A percentile compares a stretch with the other conserved stretches of the same genome.
Conservation (phyloP, 2,797 vertebrate species). For the Vespertilio murinus region DNA sequence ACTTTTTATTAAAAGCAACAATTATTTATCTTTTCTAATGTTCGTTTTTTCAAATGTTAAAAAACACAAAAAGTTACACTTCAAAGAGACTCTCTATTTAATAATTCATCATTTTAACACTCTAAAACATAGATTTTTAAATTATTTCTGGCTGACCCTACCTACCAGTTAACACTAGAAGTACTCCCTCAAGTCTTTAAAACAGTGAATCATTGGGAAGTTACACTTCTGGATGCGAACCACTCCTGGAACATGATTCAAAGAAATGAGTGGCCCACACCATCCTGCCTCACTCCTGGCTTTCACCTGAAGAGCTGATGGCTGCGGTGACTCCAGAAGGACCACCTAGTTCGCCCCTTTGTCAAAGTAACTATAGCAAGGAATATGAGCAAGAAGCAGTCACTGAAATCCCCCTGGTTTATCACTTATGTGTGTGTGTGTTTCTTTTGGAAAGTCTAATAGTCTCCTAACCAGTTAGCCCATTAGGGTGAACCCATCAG, state of each 20-base stretch:
- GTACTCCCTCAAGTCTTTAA: neutral
- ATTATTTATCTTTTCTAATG: neutral
- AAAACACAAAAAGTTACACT: neutral
- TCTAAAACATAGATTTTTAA: neutral
- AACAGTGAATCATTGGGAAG: neutral
- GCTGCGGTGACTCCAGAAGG: neutral
- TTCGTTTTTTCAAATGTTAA: neutral
- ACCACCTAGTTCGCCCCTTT: neutral
- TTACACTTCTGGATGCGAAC: neutral
- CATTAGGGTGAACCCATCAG: neutral
- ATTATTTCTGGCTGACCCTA: neutral
- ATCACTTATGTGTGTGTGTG: neutral
- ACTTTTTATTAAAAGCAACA: neutral
- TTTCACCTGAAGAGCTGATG: neutral
- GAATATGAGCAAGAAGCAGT: neutral
- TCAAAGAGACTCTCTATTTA: slow-evolving; percentile 1
- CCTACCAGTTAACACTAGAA: neutral
- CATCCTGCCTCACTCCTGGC: neutral
- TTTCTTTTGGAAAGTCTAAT: neutral
- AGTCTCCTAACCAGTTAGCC: neutral
- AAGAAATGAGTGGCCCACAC: neutral
- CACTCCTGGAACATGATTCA: neutral
- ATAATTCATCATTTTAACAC: neutral
- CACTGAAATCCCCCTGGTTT: neutral
- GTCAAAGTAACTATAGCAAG: neutral